Evolutionary conservation across 2,113 vertebrate genomes (phyloP), one percentile per base, ranked within the genome.

Genomic region (Sceloporus tristichus): DNA sequence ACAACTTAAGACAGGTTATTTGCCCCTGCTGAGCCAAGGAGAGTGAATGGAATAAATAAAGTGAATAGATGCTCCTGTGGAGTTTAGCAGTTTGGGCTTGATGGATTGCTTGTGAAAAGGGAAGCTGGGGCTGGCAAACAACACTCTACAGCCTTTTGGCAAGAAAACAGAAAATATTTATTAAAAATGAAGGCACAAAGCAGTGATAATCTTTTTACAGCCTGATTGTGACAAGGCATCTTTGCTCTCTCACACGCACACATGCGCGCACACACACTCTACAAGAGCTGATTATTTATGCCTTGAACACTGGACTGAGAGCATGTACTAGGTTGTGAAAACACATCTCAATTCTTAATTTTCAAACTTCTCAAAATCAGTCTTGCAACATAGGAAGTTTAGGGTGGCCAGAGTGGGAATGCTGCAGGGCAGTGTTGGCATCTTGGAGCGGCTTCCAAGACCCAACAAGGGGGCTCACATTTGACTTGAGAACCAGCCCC

Each of bases 201-300:
- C 90, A 93, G 90, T 77, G 94, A 93, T 95, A 93, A 95, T 95
- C 93, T 94, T 95, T 89, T 91, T 74, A 82, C 94, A 92, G 91
- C 92, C 94, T 94, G 88, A 94, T 89, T 92, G 90, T 93, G 94
- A 95, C 91, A 95, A 95, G 90, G 91, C 86, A 81, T 86, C 91
- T 94, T 92, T 92, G n/a, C 68, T 71, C 25, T 8, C 68, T 70
- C 5, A 27, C 25, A 9, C 23, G 3, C 62, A 16, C 13, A 48
- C 42, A 48, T 6, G 6, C 42, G 7, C 48, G 7, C 48, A 48
- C 48, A 48, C 48, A 48, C 48, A 48, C 85, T 93, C 91, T 89
- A 90, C 94, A 93, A 95, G 91, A 91, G 91, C 92, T 93, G 94
- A 94, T 95, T 91, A 95, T 93, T 93, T 85, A 91, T 93, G 92